Conservation (phyloP, 2,888 invertebrate genomes). For the Drosophila infuscata region DNA sequence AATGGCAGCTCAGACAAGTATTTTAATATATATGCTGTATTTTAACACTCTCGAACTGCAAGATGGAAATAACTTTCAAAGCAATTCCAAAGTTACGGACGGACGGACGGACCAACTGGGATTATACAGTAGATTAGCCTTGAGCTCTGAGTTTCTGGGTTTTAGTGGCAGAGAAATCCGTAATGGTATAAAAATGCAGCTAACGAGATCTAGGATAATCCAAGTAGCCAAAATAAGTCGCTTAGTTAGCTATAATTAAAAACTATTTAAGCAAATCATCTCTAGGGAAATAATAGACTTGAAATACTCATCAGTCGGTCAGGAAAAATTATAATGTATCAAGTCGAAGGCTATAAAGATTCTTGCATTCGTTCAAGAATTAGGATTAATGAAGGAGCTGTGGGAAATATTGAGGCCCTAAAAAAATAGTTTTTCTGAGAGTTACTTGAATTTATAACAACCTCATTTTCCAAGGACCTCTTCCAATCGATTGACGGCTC, state of each 20-base stretch:
- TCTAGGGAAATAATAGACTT: background rate
- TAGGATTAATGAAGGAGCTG: too few relatives aligned
- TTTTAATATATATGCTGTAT: background rate
- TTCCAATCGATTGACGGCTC: background rate
- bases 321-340: too few relatives aligned
- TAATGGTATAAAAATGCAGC: background rate
- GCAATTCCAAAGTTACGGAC: background rate
- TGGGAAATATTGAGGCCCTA: too few relatives aligned
- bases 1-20: conserved; percentile 2
- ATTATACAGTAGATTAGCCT: background rate
- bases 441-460: background rate
- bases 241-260: background rate
- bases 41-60: background rate
- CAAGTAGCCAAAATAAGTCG: background rate
- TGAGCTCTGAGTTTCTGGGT: background rate
- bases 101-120: background rate
- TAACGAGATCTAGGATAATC: background rate
- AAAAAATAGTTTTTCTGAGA: too few relatives aligned
- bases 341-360: too few relatives aligned
- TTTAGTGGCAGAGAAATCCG: too few relatives aligned
- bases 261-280: background rate
- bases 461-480: background rate
- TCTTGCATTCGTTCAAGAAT: too few relatives aligned
- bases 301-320: background rate
- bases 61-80: background rate